Base-by-base conservation (phyloP, 35 echinoderm and acorn worm genomes). In the Holothuria glaberrima region DNA sequence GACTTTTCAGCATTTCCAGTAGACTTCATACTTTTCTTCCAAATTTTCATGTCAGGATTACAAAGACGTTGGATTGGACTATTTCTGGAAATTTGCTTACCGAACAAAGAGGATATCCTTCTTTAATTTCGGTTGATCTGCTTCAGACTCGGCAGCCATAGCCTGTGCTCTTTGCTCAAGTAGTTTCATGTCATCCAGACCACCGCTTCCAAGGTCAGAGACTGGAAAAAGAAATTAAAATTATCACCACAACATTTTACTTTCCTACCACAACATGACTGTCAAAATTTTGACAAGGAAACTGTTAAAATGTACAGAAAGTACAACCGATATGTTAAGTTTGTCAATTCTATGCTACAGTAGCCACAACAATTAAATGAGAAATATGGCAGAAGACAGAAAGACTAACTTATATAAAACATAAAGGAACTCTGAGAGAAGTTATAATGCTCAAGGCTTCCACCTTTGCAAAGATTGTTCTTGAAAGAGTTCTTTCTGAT, bases 31-130 rank as follows among this genome's bases (percentile, higher is more conserved):
- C 13, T 17, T 54, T 17, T 54, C 1, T 9, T 14, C 13, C 13
- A 2, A 12, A 14, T 54, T 14, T 54, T 9, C 50, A 54, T 10
- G 44, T 46, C 10, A 46, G 44, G 10, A 4, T 46, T 46, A 46
- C n/a, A n/a, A n/a, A n/a, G n/a, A 10, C 44, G 4, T 5, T 10
- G 4, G 44, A 46, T 46, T 46, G 4, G 4, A 46, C 10, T 46
- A 46, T 46, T 46, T 10, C 44, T 4, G 16, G 16, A 17, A 14
- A 54, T 14, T 54, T 54, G 50, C 56, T 81, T 82, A 94, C 92
- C 92, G 91, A 82, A 97, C 92, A 94, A 98, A 98, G 4, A 95
- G 91, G 32, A 95, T 99, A 62, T 95, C 93, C 54, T 95, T 99
- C 80, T 95, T 99, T 3, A 90, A 48, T 50, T 91, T 94, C 35